These are phyloP conservation scores for Rhynchophorus ferrugineus DNA, from an alignment of 1,140 invertebrate species.

Conservation along the genomic window DNA sequence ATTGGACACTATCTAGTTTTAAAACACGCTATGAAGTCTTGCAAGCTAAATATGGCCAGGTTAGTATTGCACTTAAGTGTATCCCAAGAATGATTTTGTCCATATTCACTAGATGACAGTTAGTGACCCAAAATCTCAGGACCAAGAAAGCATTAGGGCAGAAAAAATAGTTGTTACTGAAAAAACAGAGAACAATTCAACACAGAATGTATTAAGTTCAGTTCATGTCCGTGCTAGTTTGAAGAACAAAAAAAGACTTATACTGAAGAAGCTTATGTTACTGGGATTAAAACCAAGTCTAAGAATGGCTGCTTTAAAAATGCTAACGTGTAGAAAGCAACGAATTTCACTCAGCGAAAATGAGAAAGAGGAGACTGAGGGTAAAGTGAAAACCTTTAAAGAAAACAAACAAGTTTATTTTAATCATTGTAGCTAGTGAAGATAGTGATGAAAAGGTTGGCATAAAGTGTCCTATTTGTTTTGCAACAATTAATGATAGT, in stretches of 20 bases:
- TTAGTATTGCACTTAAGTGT: constrained; percentile 16
- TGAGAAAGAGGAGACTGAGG: constrained; percentile 31
- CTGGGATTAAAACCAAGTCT: constrained; percentile 38
- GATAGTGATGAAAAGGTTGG: constrained; percentile 36
- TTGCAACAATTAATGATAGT: constrained; percentile 43
- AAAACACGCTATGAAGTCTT: constrained; percentile 45
- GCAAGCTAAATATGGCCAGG: constrained; percentile 44
- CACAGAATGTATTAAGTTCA: constrained; percentile 28
- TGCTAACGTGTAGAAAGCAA: constrained; percentile 33
- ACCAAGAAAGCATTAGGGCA: constrained; percentile 26
- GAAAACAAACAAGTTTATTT: not conserved
- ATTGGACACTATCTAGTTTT: constrained; percentile 48
- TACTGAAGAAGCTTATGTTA: constrained; percentile 36
- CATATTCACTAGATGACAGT: constrained; percentile 23
- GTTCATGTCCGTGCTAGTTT: constrained; percentile 33
- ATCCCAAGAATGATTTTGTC: constrained; percentile 1
- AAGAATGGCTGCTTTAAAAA: constrained; percentile 36
- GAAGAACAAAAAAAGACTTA: constrained; percentile 35
- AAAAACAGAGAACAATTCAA: constrained; percentile 26
- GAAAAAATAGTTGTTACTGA: constrained; percentile 32
- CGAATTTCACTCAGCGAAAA: constrained; percentile 27
- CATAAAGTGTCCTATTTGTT: constrained; percentile 48
- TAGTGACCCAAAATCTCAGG: constrained; percentile 25
- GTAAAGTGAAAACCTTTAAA: constrained; percentile 14
- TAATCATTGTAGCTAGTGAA: constrained; percentile 26